A percentile compares a stretch with the other conserved stretches of the same genome.
phyloP scores from a whole-genome alignment of 2,113 vertebrate genomes.

The Platichthys stellatus region DNA sequence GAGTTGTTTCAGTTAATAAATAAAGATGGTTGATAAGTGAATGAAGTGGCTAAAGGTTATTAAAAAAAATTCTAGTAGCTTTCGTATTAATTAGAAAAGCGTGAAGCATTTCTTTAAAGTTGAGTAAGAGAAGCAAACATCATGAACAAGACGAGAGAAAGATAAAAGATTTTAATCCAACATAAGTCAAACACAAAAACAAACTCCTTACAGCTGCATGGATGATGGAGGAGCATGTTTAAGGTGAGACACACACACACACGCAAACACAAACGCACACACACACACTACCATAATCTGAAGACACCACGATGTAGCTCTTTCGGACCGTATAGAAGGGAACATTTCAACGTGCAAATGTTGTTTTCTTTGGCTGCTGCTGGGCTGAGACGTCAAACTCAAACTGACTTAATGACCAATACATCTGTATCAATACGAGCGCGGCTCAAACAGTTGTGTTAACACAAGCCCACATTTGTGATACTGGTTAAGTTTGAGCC shows the following conservation, averaged over 20 bases:
- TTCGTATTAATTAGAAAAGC: too few species aligned
- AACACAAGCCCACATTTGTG: conserved; percentile 74
- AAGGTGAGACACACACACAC: conserved; percentile 29
- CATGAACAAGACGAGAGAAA: not conserved
- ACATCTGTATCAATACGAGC: conserved; percentile 85
- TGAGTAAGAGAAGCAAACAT: not conserved
- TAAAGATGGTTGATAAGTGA: too few species aligned
- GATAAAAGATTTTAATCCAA: not conserved
- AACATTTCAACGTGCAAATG: conserved; percentile 73
- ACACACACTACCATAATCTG: conserved; percentile 43
- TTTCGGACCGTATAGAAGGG: conserved; percentile 61
- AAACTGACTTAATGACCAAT: conserved; percentile 83
- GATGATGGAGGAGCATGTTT: conserved; percentile 23
- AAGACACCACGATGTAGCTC: conserved; percentile 59
- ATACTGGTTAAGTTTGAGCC: conserved; percentile 71
- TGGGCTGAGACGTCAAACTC: conserved; percentile 72
- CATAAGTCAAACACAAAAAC: not conserved
- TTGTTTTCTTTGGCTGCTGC: conserved; percentile 81
- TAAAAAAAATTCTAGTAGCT: too few species aligned
- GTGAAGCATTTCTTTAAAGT: not conserved
- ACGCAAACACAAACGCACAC: conserved; percentile 7
- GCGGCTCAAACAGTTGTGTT: conserved; percentile 72
- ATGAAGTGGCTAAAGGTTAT: too few species aligned
- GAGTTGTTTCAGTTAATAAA: too few species aligned
- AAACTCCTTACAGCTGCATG: not conserved